These are phyloP conservation scores for Sandelia bainsii DNA, from an alignment of 2,797 vertebrate species.

Conservation along the genomic window DNA sequence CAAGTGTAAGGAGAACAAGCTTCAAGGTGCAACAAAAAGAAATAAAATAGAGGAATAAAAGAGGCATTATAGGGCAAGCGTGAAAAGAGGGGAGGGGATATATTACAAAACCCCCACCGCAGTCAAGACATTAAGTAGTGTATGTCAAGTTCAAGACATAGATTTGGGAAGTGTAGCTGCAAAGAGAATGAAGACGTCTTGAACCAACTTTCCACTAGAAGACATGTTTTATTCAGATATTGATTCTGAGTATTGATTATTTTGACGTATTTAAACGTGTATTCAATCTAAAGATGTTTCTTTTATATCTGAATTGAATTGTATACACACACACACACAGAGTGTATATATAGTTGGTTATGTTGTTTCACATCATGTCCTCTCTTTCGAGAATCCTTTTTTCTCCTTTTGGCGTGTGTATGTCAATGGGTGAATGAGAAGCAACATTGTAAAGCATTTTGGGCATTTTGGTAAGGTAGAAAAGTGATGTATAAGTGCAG, in stretches of 20 bases:
- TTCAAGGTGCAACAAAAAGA: constrained; percentile 8
- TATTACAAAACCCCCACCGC: neutral
- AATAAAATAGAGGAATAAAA: constrained; percentile 17
- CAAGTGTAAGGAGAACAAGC: constrained; percentile 22
- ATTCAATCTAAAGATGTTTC: neutral
- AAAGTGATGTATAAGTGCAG: too few relatives aligned
- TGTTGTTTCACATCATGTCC: constrained; percentile 1
- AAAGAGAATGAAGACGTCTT: constrained; percentile 9
- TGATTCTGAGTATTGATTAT: constrained; percentile 44
- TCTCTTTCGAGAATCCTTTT: neutral
- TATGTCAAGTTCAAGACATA: constrained; percentile 22
- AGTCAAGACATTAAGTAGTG: constrained; percentile 26
- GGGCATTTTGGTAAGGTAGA: too few relatives aligned
- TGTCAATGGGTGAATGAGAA: too few relatives aligned
- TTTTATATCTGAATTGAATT: too few relatives aligned
- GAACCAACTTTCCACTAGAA: neutral
- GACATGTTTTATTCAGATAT: constrained; percentile 16
- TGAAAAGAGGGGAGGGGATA: neutral
- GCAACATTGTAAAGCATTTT: too few relatives aligned
- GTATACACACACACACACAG: too few relatives aligned
- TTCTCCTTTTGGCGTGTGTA: too few relatives aligned
- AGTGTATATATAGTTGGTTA: too few relatives aligned
- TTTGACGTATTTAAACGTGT: constrained; percentile 20
- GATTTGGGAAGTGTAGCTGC: constrained; percentile 14
- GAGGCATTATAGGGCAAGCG: constrained; percentile 2